Base-by-base conservation (phyloP, 2,797 vertebrate genomes). In the Hozukius guyotensis region DNA sequence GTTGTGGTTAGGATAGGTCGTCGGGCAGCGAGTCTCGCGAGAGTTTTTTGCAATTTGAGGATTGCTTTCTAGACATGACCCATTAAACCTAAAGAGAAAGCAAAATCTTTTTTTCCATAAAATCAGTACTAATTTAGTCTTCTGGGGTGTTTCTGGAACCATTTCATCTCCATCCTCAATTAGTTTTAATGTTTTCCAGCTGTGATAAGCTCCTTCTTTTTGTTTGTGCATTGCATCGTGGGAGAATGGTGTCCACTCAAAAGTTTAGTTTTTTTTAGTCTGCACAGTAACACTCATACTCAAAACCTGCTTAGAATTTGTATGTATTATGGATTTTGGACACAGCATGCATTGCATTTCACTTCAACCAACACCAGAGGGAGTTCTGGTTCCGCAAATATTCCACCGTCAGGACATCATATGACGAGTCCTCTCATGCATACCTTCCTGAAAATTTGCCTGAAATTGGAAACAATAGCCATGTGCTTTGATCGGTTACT, bases 311-410 rank as follows among this genome's bases (percentile, higher is more conserved):
- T 36, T 6, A 27, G 18, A 42, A 16, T 16, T 3, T 4, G 1
- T 2, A 3, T 13, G 11, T 2, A n/a, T 13, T 8, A 2, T 36
- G n/a, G 34, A 29, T 61, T 13, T 70, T 4, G 3, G 6, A 32
- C 4, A 1, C 32, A n/a, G n/a, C 3, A 8, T 36, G n/a, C 27
- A 29, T 52, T 56, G 55, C 7, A 3, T 62, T 27, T 77, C 14
- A 25, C 18, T 36, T 2, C 32, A 77, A 73, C 29, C 13, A 52
- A 52, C 93, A 92, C 92, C 75, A 94, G 93, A 92, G 91, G 93
- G 90, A 16, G 83, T 6, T 61, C 64, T 82, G 34, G 16, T 25
- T 42, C 74, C 52, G 27, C 56, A 67, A 72, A 73, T 4, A 6
- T 27, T 46, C 42, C 70, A 8, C 22, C 46, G n/a, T 8, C 64